phyloP scores from a whole-genome alignment of 2,797 vertebrate genomes.

The Passerculus sandwichensis region DNA sequence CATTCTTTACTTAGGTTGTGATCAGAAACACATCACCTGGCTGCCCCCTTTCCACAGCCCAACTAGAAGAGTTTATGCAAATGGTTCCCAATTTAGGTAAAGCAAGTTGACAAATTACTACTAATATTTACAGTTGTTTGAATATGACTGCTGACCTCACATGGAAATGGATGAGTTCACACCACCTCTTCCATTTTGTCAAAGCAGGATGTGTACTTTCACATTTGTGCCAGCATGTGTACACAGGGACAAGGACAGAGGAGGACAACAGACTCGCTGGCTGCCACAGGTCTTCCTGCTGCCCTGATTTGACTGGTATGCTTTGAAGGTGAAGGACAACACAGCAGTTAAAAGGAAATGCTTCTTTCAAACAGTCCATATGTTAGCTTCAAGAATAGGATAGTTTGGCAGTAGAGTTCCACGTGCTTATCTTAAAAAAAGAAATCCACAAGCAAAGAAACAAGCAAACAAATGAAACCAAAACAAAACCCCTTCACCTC shows the following conservation, averaged over 20 bases:
- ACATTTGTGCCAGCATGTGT: fast-evolving
- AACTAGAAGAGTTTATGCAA: neutral
- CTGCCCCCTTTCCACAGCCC: neutral
- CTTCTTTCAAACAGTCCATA: neutral
- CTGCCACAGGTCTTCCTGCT: neutral
- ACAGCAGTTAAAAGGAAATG: neutral
- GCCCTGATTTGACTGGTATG: neutral
- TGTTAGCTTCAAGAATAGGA: neutral
- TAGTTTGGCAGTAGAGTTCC: neutral
- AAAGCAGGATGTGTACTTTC: fast-evolving
- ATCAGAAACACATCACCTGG: neutral
- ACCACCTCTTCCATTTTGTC: neutral
- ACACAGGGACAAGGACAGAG: neutral
- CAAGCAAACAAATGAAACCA: neutral
- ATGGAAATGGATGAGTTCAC: neutral
- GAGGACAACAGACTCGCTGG: neutral
- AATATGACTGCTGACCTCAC: neutral
- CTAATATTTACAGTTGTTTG: neutral
- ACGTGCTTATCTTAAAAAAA: neutral
- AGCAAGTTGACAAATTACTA: neutral
- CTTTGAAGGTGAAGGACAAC: neutral
- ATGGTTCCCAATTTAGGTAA: neutral
- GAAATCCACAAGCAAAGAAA: neutral
- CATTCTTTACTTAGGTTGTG: neutral
- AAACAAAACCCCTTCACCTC: neutral